A percentile compares a stretch with the other conserved stretches of the same genome.
Evolutionary conservation across 1,140 invertebrate species (phyloP).

Genomic region (Kradibia gibbosae): DNA sequence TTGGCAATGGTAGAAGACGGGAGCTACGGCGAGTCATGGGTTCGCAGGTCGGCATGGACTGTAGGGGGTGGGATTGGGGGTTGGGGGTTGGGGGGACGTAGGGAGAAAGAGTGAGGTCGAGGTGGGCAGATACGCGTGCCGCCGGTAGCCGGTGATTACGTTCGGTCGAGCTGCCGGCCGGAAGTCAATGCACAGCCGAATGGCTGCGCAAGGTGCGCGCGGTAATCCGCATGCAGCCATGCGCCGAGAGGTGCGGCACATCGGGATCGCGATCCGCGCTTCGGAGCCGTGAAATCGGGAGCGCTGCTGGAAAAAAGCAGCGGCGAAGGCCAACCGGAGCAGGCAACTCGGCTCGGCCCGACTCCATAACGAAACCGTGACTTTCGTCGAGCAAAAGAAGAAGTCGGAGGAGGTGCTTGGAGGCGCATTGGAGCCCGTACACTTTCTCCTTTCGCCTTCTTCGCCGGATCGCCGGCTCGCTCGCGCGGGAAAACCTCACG

Average conservation of each 20-base stretch:
- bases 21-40: no score
- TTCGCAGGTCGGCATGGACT: no score
- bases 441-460: slow-evolving; percentile 70
- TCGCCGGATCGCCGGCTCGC: slow-evolving; percentile 64
- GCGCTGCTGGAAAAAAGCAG: slow-evolving; percentile 22
- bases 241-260: not conserved
- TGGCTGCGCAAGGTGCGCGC: not conserved
- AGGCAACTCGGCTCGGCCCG: not conserved
- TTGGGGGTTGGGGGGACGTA: no score
- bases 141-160: not conserved
- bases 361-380: slow-evolving; percentile 64
- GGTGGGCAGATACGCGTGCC: no score
- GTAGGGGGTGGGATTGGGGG: no score
- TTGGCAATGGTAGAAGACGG: no score
- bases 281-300: slow-evolving; percentile 19
- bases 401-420: slow-evolving; percentile 35
- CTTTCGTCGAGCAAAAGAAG: slow-evolving; percentile 59
- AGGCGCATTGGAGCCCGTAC: slow-evolving; percentile 52
- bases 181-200: slow-evolving; percentile 1
- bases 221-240: not conserved
- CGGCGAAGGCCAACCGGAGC: not conserved
- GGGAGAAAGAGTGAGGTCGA: no score
- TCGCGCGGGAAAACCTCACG: not conserved
- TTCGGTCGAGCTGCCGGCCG: not conserved
- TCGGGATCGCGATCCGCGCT: slow-evolving; percentile 39